These are phyloP conservation scores for Prorops nasuta DNA, from an alignment of 1,140 invertebrate genomes.

Conservation along the genomic window DNA sequence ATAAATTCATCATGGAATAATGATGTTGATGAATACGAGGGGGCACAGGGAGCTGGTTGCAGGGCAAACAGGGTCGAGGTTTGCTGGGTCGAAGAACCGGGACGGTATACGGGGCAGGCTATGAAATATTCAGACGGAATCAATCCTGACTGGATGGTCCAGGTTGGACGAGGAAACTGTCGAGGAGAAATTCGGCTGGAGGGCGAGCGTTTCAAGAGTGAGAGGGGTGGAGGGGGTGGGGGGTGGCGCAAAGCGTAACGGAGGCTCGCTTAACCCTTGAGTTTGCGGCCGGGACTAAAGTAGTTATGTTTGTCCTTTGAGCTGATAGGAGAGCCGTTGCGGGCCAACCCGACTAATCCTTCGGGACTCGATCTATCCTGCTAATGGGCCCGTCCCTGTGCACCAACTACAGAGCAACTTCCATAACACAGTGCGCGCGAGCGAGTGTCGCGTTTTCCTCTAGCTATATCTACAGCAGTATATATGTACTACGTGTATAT, in stretches of 20 bases:
- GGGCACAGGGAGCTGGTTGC: conserved; percentile 10
- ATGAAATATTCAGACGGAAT: conserved; percentile 57
- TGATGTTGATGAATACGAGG: conserved; percentile 42
- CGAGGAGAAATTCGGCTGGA: conserved; percentile 9
- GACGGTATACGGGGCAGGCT: conserved; percentile 26
- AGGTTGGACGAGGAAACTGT: conserved; percentile 12
- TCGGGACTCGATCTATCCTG: conserved; percentile 45
- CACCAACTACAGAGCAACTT: conserved; percentile 22
- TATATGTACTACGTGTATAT: no score
- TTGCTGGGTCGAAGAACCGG: no score
- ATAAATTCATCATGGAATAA: conserved; percentile 44
- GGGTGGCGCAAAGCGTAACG: conserved; percentile 13
- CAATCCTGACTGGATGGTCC: conserved; percentile 41
- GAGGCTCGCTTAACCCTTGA: conserved; percentile 54
- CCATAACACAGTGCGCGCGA: no score
- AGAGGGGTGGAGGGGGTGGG: conserved; percentile 16
- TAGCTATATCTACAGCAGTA: no score
- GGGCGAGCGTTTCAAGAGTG: conserved; percentile 12
- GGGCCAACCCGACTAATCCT: conserved; percentile 47
- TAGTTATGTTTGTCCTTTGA: conserved; percentile 58
- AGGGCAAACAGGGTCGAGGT: conserved; percentile 37
- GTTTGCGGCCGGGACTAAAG: conserved; percentile 52
- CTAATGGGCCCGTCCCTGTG: conserved; percentile 44
- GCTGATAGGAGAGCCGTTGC: conserved; percentile 39
- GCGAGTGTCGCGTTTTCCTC: no score